Base-by-base conservation (phyloP, 64 coral and sea anemone genomes). In the Dendrophyllia cribrosa region DNA sequence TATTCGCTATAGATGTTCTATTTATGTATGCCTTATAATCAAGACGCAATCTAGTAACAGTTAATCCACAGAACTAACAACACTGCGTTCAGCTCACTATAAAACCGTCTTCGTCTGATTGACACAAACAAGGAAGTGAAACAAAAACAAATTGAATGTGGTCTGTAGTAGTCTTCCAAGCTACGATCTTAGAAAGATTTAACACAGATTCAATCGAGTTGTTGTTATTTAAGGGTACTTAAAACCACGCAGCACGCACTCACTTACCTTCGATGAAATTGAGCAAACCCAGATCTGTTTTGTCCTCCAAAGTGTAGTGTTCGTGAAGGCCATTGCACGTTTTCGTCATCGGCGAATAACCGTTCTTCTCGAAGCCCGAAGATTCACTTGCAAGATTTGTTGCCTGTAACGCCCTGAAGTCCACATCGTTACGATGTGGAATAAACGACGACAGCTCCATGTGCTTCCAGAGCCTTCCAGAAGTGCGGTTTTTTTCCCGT, bases 101-200 rank as follows among this genome's bases (percentile, higher is more conserved):
- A 34, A 1, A 1, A 2, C 34, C 34, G 34, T 34, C 25, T 7
- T 24, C n/a, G 22, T 24, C 21, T 3, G 25, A 25, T 2, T 48
- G 70, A 72, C 21, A 24, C 7, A 67, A 84, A 84, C 62, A 51
- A 60, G 80, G 80, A 84, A 84, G 80, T 84, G 44, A 44, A 84
- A 12, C 9, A 1, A 61, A 62, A 45, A 5, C 62, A 65, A 65
- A 6, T 65, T 65, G n/a, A n/a, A n/a, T n/a, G n/a, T n/a, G n/a
- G n/a, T n/a, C n/a, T n/a, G n/a, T n/a, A 6, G 62, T 65, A 17
- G 62, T 65, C 34, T 15, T 20, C 15, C 15, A 17, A 17, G 62
- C 14, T 19, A 65, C 2, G 1, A 15, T 4, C 5, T 6, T 3
- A 19, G 17, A 65, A 3, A 15, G 15, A 19, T 65, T 65, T 6